Base-by-base conservation (phyloP, 2,888 invertebrate species). In the Oscheius onirici region DNA sequence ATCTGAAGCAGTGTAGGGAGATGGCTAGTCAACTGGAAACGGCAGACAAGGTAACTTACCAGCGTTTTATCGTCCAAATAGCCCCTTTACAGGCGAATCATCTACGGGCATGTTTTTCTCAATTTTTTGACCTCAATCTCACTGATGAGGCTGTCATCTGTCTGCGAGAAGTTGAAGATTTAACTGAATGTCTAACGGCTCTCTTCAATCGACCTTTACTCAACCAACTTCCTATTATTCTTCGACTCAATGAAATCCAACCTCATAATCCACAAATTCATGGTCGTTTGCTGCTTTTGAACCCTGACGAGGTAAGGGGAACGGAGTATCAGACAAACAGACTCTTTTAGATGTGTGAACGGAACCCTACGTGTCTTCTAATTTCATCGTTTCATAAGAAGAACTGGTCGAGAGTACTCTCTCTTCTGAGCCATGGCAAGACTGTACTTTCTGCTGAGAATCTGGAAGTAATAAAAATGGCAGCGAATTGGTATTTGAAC, bases 381-480 rank as follows among this genome's bases (percentile, higher is more conserved):
- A 46, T 63, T 1, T 49, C 63, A 24, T 26, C 49, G 10, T 63
- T 44, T 26, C 44, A 63, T 3, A 13, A 13, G 24, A 22, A 49
- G 22, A 49, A 63, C 17, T 46, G 49, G 28, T 28, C 20, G 28
- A 46, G 46, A 2, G 15, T 49, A 5, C n/a, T 26, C 6, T 24
- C 26, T 17, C 0, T 28, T n/a, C 15, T 28, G 13, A 24, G 1
- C 13, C 11, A 24, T 11, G 63, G 49, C n/a, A 17, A 28, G n/a
- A 10, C 26, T 5, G 46, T 49, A 5, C 10, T 49, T 2, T 46
- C 49, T n/a, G n/a, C 10, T 11, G 63, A 63, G 24, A 13, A 13
- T 11, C 26, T 63, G 24, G 63, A 63, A 26, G n/a, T 63, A 3
- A 46, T 63, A 24, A 28, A 49, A 28, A 63, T 63, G 49, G 49